phyloP scores from a whole-genome alignment of 2,113 vertebrate genomes.

The Pongo pygmaeus region DNA sequence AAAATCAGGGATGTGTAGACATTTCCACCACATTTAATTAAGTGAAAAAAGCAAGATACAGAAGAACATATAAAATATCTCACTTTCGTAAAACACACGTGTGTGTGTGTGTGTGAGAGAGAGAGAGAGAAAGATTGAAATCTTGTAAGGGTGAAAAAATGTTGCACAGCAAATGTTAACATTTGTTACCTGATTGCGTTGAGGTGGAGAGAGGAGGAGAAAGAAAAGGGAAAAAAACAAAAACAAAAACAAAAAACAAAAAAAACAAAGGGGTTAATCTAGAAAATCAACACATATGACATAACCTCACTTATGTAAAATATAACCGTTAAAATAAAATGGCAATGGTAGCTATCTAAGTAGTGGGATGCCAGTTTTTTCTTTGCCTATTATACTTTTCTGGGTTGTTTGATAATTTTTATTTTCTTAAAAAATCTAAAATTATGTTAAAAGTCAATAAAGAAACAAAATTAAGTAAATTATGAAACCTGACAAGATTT shows the following conservation, averaged over 20 bases:
- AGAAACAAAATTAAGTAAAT: not conserved
- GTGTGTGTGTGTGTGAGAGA: too few species aligned
- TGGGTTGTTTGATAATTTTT: not conserved
- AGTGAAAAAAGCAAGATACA: not conserved
- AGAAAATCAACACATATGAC: not conserved
- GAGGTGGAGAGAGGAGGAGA: not conserved
- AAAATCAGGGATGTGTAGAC: not conserved
- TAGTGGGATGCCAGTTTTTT: not conserved
- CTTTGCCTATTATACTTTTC: not conserved
- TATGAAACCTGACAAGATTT: not conserved
- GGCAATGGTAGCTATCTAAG: not conserved
- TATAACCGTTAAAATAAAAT: not conserved
- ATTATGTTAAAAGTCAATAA: not conserved
- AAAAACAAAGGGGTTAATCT: not conserved
- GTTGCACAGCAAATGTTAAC: not conserved
- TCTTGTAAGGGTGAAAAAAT: not conserved
- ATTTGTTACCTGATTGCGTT: not conserved
- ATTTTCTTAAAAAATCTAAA: not conserved
- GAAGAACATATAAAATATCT: not conserved
- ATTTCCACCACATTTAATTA: not conserved
- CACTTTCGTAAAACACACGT: not conserved
- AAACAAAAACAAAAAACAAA: not conserved
- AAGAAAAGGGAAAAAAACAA: not conserved
- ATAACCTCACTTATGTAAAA: not conserved
- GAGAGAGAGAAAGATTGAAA: not conserved